Base-by-base conservation (phyloP, 2,888 invertebrate species). In the Thereva unica region DNA sequence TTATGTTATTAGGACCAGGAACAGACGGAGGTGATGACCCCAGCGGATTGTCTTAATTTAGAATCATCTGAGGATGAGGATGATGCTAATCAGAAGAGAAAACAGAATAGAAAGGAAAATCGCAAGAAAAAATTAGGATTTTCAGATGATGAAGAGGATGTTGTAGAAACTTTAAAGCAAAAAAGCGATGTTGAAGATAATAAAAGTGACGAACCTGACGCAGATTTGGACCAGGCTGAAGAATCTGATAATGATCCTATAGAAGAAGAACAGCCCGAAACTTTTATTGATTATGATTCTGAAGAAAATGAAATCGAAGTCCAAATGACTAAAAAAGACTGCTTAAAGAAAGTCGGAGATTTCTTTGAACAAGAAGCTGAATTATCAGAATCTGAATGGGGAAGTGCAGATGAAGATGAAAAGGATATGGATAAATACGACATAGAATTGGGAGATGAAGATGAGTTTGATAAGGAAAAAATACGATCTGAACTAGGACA, bases 361-460 rank as follows among this genome's bases (percentile, higher is more conserved):
- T 97, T 93, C 82, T 84, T 96, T 64, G 96, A 97, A 72, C 85
- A 89, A 45, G 96, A 97, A 81, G 96, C 96, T 0, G 96, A 96
- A 75, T 80, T 97, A 41, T 93, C 94, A 0, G 96, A 95, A 75
- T 93, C 92, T 3, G 95, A 95, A 72, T 92, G 90, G 88, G 93
- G 88, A 0, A 93, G 93, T 53, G 94, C 87, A 0, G 95, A 95
- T 75, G 95, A 92, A 79, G 93, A 95, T 78, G 93, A 94, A 79
- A 85, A 85, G 42, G 88, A 87, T 65, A 79, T 91, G 74, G 95
- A 95, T 76, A 83, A 85, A 63, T 85, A 94, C 79, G 95, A 96
- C 77, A 82, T 86, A 3, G 95, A 96, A 78, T 88, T 87, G 67
- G 96, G 91, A 0, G 96, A 97, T 74, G 85, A 86, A 8, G 96